phyloP scores from a whole-genome alignment of 2,797 vertebrate genomes.

The Micropoecilia bifurca region DNA sequence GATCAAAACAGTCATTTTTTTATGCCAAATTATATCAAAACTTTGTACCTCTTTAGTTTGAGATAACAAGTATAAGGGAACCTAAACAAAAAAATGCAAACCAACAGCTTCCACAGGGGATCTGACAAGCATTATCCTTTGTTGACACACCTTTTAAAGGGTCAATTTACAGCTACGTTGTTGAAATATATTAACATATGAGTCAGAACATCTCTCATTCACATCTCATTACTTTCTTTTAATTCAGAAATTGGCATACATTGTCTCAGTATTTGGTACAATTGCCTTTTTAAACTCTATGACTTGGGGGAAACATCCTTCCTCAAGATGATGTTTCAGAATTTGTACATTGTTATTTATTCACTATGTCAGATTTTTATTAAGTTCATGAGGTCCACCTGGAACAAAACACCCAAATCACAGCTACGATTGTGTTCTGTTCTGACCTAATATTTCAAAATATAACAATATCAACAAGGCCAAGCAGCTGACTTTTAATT shows the following conservation, averaged over 20 bases:
- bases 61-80: not conserved
- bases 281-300: not conserved
- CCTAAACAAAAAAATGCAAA: not conserved
- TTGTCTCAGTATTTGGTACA: not conserved
- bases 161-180: not conserved
- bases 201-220: not conserved
- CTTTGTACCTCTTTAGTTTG: not conserved
- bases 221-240: not conserved
- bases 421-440: not conserved
- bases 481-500: not conserved
- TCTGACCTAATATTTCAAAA: not conserved
- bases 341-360: not conserved
- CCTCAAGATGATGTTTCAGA: not conserved
- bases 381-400: not conserved
- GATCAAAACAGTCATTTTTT: conserved; percentile 28
- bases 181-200: not conserved
- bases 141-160: not conserved
- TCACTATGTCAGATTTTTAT: not conserved
- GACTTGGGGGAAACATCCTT: not conserved
- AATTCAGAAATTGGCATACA: not conserved
- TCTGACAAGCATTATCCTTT: not conserved
- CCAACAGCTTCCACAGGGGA: not conserved
- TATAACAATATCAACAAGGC: not conserved
- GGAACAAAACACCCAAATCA: not conserved
- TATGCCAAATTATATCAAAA: not conserved